Percentiles rank a stretch among this genome's conserved stretches.
Evolutionary conservation across 2,888 invertebrate genomes (phyloP).

Genomic region (Macaria notata): DNA sequence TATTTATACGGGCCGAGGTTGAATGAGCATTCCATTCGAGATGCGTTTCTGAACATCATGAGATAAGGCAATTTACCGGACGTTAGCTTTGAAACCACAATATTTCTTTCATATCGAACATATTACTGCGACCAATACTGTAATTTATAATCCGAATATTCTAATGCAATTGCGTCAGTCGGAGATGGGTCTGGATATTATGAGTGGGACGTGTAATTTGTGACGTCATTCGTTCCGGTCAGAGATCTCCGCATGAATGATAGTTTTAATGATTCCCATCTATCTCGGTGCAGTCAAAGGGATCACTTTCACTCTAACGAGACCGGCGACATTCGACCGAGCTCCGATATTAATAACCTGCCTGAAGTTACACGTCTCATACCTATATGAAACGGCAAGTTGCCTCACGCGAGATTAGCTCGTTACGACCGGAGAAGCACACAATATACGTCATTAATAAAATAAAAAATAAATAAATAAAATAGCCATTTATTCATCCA

Average conservation of each 20-base stretch:
- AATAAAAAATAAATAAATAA: too few species aligned
- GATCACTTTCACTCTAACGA: slow-evolving; percentile 62
- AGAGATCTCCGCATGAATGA: slow-evolving; percentile 43
- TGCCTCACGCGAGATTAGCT: slow-evolving; percentile 3
- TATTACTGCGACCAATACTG: slow-evolving; percentile 46
- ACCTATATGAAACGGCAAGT: slow-evolving; percentile 22
- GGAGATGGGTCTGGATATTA: slow-evolving; percentile 45
- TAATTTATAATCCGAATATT: slow-evolving; percentile 56
- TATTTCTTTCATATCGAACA: slow-evolving; percentile 54
- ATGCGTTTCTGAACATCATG: slow-evolving; percentile 37
- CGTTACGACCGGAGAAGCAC: slow-evolving; percentile 3
- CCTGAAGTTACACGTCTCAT: slow-evolving; percentile 19
- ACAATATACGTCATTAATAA: slow-evolving; percentile 1
- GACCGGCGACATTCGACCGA: slow-evolving; percentile 34
- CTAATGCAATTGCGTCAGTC: slow-evolving; percentile 55
- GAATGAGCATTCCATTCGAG: slow-evolving; percentile 39
- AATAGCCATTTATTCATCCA: too few species aligned
- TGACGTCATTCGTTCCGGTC: slow-evolving; percentile 49
- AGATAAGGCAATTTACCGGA: slow-evolving; percentile 45
- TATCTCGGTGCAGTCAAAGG: slow-evolving; percentile 55
- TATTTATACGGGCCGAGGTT: slow-evolving; percentile 21
- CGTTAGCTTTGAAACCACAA: slow-evolving; percentile 47
- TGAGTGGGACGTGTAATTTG: slow-evolving; percentile 32
- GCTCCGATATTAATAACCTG: slow-evolving; percentile 30
- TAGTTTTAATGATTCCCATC: slow-evolving; percentile 53